These are phyloP conservation scores for Apamea epomidion DNA, from an alignment of 2,888 invertebrate species.

Conservation along the genomic window DNA sequence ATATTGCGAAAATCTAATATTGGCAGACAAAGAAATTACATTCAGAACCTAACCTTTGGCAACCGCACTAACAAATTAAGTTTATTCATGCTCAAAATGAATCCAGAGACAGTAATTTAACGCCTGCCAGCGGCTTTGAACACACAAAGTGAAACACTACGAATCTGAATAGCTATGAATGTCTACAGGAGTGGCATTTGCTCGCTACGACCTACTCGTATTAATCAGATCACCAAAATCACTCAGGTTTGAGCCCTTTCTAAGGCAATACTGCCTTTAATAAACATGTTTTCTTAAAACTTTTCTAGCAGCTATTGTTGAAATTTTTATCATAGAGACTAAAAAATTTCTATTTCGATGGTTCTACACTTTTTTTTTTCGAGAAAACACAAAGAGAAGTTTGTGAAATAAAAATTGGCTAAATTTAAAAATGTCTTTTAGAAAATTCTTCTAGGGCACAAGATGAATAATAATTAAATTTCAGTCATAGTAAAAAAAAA, in stretches of 20 bases:
- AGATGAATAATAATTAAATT: slow-evolving; percentile 19
- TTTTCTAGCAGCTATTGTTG: slow-evolving; percentile 34
- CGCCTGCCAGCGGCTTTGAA: background rate
- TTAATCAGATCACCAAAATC: slow-evolving; percentile 42
- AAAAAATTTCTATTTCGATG: slow-evolving; percentile 45
- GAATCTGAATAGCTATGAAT: slow-evolving; percentile 1
- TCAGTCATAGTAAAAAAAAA: background rate
- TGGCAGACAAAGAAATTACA: background rate
- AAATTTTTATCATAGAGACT: slow-evolving; percentile 43
- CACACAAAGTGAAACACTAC: slow-evolving; percentile 9
- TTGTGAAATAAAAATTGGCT: background rate
- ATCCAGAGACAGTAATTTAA: slow-evolving; percentile 11
- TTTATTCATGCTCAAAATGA: background rate
- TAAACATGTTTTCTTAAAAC: slow-evolving; percentile 41
- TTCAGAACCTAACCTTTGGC: background rate
- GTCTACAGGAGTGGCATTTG: slow-evolving; percentile 8
- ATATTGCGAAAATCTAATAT: background rate
- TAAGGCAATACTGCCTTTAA: slow-evolving; percentile 15
- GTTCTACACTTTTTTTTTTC: background rate
- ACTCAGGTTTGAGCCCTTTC: slow-evolving; percentile 34
- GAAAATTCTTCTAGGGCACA: background rate
- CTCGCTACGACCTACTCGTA: background rate
- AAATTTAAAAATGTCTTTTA: slow-evolving; percentile 6
- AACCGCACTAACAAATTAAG: background rate
- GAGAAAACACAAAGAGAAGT: slow-evolving; percentile 1